These are phyloP conservation scores for Trachelus stipa DNA, from an alignment of 2,888 invertebrate genomes.

Conservation along the genomic window DNA sequence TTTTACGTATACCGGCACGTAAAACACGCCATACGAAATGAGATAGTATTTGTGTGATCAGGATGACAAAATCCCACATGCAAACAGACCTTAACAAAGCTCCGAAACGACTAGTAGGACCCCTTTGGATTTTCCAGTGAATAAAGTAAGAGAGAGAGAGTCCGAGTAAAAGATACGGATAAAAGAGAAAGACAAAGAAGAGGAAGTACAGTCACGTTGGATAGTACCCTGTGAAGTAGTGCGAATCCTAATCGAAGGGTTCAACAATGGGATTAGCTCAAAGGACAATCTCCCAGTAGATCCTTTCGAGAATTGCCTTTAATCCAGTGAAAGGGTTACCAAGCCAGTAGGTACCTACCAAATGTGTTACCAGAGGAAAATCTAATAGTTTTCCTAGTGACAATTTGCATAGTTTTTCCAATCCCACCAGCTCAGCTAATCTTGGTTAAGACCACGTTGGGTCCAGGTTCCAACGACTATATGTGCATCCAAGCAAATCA, in stretches of 20 bases:
- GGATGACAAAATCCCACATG: too few relatives aligned
- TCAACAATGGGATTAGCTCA: neutral
- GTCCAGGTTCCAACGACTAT: conserved; percentile 52
- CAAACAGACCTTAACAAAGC: too few relatives aligned
- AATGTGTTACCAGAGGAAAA: neutral
- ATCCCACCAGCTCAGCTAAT: neutral
- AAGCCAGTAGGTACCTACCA: neutral
- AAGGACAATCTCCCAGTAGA: neutral
- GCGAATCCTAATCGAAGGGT: neutral
- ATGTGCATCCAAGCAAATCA: conserved; percentile 58
- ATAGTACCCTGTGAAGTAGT: neutral
- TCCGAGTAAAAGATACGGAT: neutral
- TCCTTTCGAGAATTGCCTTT: neutral
- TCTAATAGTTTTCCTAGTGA: neutral
- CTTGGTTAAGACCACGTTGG: conserved; percentile 32
- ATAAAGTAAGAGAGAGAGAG: neutral
- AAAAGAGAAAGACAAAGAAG: neutral
- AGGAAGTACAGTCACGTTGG: neutral
- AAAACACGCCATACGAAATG: conserved; percentile 45
- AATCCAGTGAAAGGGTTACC: neutral
- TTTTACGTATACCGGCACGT: conserved; percentile 45
- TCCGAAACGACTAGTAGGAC: too few relatives aligned
- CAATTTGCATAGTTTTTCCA: neutral
- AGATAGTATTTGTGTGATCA: conserved; percentile 47
- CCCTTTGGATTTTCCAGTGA: neutral